Percentiles rank a stretch among this genome's conserved stretches.
Conservation (phyloP, 2,797 vertebrate genomes). For the Synanceia verrucosa region DNA sequence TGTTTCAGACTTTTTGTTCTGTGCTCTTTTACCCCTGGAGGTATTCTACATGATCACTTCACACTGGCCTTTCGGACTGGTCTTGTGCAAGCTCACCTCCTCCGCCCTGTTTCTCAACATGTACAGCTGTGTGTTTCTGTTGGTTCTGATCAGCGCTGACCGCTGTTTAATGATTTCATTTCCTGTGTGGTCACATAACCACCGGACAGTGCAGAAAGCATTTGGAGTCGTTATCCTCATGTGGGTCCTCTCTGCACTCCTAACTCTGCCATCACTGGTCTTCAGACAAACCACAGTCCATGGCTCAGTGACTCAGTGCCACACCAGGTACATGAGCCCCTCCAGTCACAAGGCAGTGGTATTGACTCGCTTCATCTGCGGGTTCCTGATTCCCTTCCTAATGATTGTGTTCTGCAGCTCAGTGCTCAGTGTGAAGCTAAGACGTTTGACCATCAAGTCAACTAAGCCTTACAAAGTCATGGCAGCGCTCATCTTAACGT, state of each 20-base stretch:
- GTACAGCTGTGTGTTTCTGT: constrained; percentile 90
- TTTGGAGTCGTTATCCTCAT: constrained; percentile 66
- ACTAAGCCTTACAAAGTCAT: constrained; percentile 91
- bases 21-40: constrained; percentile 85
- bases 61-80: constrained; percentile 87
- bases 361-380: constrained; percentile 81
- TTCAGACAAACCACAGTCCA: constrained; percentile 77
- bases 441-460: constrained; percentile 78
- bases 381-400: constrained; percentile 86
- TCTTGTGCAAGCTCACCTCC: constrained; percentile 88
- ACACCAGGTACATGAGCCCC: constrained; percentile 74
- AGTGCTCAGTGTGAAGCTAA: constrained; percentile 83
- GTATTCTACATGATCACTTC: constrained; percentile 60
- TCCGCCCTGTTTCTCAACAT: constrained; percentile 90
- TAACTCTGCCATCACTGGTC: constrained; percentile 85
- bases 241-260: constrained; percentile 84
- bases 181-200: constrained; percentile 91
- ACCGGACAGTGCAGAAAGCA: constrained; percentile 77
- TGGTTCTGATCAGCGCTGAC: constrained; percentile 89
- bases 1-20: constrained; percentile 88
- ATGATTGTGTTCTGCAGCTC: constrained; percentile 85
- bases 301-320: constrained; percentile 73
- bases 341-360: constrained; percentile 67
- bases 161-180: constrained; percentile 86
- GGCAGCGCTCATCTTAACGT: constrained; percentile 84